Conservation (phyloP, 2,888 invertebrate genomes). For the Sthenelais limicola region DNA sequence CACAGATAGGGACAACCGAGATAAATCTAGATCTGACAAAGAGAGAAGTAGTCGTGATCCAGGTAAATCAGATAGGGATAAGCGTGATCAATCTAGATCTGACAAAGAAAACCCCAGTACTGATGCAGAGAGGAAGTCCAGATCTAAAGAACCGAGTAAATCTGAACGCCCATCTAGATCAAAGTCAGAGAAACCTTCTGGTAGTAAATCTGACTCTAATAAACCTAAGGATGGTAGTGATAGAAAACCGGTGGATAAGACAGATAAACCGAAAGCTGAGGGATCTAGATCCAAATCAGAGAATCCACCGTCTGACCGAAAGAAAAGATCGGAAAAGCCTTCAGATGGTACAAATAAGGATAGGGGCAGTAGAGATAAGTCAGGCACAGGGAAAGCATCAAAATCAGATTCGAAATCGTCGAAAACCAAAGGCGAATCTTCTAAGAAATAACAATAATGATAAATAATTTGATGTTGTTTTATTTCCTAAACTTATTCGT, state of each 20-base stretch:
- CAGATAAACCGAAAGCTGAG: conserved; percentile 5
- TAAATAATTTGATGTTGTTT: too few relatives aligned
- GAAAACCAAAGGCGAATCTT: too few relatives aligned
- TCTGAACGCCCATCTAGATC: neutral
- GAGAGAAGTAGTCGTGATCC: neutral
- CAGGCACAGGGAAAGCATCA: too few relatives aligned
- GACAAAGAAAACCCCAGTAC: neutral
- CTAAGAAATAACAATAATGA: too few relatives aligned
- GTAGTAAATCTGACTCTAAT: neutral
- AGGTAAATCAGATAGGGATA: neutral
- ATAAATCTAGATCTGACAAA: neutral
- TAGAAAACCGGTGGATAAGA: too few relatives aligned
- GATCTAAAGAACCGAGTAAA: neutral
- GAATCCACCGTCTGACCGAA: neutral
- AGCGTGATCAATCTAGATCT: neutral
- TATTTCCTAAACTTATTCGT: too few relatives aligned
- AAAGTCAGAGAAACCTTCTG: neutral
- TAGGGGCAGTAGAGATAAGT: too few relatives aligned
- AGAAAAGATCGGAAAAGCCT: neutral
- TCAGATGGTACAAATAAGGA: too few relatives aligned
- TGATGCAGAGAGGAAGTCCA: neutral
- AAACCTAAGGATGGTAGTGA: too few relatives aligned
- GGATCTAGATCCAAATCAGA: neutral
- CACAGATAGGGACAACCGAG: neutral
- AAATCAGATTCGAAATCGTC: too few relatives aligned